These are phyloP conservation scores for Perizoma flavofasciatum DNA, from an alignment of 2,888 invertebrate species.

Conservation along the genomic window DNA sequence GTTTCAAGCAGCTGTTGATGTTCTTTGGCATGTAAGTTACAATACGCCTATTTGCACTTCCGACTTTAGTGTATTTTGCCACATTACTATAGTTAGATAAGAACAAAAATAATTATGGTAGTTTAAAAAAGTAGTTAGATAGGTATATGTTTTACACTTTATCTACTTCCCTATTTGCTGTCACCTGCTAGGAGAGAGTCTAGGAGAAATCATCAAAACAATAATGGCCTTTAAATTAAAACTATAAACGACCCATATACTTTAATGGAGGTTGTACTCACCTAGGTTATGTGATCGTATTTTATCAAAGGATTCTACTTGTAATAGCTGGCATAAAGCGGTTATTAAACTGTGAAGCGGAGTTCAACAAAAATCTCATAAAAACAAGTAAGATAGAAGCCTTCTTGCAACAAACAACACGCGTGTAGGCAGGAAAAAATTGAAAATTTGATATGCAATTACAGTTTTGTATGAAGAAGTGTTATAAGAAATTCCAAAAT, in stretches of 20 bases:
- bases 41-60: conserved; percentile 3
- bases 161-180: too few species aligned
- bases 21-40: not conserved
- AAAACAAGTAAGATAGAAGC: too few species aligned
- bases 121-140: not conserved
- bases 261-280: conserved; percentile 16
- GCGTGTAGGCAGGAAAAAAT: too few species aligned
- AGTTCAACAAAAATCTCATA: too few species aligned
- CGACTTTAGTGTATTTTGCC: not conserved
- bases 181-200: too few species aligned
- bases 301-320: conserved; percentile 15
- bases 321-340: conserved; percentile 10
- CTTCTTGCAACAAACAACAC: too few species aligned
- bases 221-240: conserved; percentile 18
- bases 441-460: too few species aligned
- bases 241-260: conserved; percentile 20
- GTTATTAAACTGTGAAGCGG: too few species aligned
- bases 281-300: conserved; percentile 18
- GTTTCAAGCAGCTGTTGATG: conserved; percentile 11
- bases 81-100: too few species aligned
- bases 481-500: too few species aligned
- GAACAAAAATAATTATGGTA: not conserved
- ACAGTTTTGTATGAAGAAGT: too few species aligned
- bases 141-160: too few species aligned
- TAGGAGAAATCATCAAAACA: conserved; percentile 4